Evolutionary conservation across 2,113 vertebrate species (phyloP).

Genomic region (Phodopus roborovskii): DNA sequence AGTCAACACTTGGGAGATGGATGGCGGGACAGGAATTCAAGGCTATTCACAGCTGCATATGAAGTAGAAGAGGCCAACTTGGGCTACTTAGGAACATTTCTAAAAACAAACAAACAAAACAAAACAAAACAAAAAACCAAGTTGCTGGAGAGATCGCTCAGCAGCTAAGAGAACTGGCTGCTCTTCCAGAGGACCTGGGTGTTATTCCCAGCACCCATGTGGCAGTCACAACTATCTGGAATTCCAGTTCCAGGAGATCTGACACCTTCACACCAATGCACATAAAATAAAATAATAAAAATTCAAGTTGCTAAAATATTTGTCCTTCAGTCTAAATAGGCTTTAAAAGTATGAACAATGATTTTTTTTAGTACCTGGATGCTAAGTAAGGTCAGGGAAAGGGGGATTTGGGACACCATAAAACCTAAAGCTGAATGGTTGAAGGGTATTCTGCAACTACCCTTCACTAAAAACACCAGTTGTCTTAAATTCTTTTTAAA

Average conservation of each 20-base stretch:
- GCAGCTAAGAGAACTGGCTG: background rate
- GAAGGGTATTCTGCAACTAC: background rate
- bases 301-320: background rate
- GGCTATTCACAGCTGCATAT: background rate
- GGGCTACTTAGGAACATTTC: background rate
- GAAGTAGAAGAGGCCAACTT: background rate
- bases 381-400: background rate
- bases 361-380: background rate
- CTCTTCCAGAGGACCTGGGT: background rate
- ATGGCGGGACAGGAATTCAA: background rate
- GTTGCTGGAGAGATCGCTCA: background rate
- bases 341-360: background rate
- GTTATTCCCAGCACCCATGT: background rate
- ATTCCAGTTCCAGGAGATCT: no score
- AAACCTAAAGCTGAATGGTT: background rate
- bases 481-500: background rate
- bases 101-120: no score
- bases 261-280: no score
- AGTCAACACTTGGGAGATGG: background rate
- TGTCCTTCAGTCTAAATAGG: conserved; percentile 7
- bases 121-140: no score
- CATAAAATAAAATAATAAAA: background rate
- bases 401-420: background rate
- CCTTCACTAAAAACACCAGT: background rate
- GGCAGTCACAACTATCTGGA: no score